Conservation (phyloP, 2,797 vertebrate species). For the Chaunax sp. region DNA sequence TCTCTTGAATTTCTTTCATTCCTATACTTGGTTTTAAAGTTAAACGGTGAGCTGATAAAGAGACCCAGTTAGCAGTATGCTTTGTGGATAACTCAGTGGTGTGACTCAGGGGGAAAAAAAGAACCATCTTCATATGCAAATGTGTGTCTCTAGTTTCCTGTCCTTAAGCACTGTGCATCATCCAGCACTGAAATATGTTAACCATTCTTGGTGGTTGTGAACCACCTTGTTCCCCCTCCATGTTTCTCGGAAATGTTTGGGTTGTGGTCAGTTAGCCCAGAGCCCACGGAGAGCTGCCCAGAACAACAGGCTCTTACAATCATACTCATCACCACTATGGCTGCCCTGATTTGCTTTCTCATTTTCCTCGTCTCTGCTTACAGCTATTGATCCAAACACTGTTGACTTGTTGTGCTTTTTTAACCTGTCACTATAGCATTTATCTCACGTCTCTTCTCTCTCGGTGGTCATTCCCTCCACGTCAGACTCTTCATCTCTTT, state of each 20-base stretch:
- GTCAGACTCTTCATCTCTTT: background rate
- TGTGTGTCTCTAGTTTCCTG: conserved; percentile 20
- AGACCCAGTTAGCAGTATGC: conserved; percentile 3
- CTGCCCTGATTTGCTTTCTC: conserved; percentile 33
- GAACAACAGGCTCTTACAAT: conserved; percentile 42
- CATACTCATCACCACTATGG: conserved; percentile 37
- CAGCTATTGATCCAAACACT: conserved; percentile 18
- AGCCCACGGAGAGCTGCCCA: conserved; percentile 28
- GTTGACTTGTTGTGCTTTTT: conserved; percentile 8
- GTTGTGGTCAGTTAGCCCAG: conserved; percentile 43
- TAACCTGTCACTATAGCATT: conserved; percentile 28
- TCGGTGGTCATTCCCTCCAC: background rate
- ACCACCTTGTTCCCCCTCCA: conserved; percentile 54
- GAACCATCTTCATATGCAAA: too few species aligned
- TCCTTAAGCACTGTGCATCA: conserved; percentile 2
- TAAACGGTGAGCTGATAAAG: conserved; percentile 4
- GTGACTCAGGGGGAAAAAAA: background rate
- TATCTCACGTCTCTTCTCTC: conserved; percentile 2
- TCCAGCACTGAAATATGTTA: conserved; percentile 27
- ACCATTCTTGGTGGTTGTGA: conserved; percentile 52
- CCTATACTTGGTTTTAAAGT: background rate
- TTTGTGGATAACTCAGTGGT: conserved; percentile 17
- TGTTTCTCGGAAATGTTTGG: conserved; percentile 65
- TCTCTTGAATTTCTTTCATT: conserved; percentile 2
- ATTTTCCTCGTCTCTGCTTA: conserved; percentile 36